phyloP scores from a whole-genome alignment of 2,888 invertebrate species.

The Calameuta idolon region DNA sequence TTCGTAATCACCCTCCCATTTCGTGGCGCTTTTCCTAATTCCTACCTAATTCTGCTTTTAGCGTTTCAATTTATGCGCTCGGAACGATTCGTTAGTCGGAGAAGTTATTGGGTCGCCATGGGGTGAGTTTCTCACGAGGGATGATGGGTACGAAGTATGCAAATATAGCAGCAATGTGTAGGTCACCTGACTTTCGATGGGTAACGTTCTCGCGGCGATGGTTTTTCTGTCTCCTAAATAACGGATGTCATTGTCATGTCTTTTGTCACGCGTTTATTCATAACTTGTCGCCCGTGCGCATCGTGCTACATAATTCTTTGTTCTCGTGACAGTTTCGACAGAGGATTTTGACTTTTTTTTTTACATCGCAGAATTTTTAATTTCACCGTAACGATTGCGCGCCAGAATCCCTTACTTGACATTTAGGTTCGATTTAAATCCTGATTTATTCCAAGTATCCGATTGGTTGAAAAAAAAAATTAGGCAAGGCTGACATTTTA shows the following conservation, averaged over 20 bases:
- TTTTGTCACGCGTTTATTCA: background rate
- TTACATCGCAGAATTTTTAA: background rate
- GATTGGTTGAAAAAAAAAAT: background rate
- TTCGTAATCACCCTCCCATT: constrained; percentile 50
- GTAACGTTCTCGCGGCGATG: background rate
- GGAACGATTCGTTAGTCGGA: constrained; percentile 51
- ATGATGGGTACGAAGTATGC: background rate
- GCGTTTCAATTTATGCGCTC: constrained; percentile 63
- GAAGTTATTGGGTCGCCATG: constrained; percentile 7
- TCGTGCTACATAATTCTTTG: background rate
- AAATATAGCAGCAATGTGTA: background rate
- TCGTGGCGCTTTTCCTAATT: constrained; percentile 58
- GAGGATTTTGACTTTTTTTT: background rate
- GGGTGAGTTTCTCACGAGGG: background rate
- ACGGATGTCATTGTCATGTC: background rate
- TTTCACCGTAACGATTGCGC: background rate
- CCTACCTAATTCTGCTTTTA: constrained; percentile 63
- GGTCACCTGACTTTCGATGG: background rate
- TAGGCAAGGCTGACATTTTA: background rate
- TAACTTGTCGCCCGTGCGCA: background rate
- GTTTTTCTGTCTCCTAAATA: background rate
- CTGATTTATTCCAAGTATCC: background rate
- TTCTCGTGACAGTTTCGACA: background rate
- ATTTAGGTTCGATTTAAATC: background rate
- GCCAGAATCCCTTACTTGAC: background rate